Evolutionary conservation across 2,113 vertebrate genomes (phyloP).

Genomic region (Dissostichus mawsoni): DNA sequence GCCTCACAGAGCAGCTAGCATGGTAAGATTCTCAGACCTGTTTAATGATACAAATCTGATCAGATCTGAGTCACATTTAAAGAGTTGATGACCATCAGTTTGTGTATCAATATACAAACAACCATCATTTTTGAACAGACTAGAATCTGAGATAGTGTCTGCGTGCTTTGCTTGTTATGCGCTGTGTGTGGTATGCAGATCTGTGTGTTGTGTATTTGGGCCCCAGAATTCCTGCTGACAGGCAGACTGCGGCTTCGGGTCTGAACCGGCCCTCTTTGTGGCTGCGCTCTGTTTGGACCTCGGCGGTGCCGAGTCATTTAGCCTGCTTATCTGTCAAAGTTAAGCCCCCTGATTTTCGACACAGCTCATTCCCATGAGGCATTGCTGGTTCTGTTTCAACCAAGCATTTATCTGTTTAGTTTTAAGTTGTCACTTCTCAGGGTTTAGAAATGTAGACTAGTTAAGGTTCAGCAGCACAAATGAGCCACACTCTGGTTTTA

Average conservation of each 20-base stretch:
- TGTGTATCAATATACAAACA: neutral
- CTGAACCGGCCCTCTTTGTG: slow-evolving; percentile 67
- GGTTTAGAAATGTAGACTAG: neutral
- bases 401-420: slow-evolving; percentile 1
- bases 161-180: neutral
- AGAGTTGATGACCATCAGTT: neutral
- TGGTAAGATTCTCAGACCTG: neutral
- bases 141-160: neutral
- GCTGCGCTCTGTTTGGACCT: slow-evolving; percentile 66
- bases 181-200: slow-evolving; percentile 29
- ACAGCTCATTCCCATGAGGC: slow-evolving; percentile 11
- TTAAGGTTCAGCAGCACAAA: neutral
- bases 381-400: slow-evolving; percentile 1
- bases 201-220: slow-evolving; percentile 30
- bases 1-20: neutral
- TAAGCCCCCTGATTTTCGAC: slow-evolving; percentile 46
- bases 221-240: slow-evolving; percentile 77
- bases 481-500: no score
- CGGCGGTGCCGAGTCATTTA: slow-evolving; percentile 49
- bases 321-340: neutral
- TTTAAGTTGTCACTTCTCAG: neutral
- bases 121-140: neutral
- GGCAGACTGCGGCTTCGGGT: slow-evolving; percentile 58
- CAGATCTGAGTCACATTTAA: neutral
- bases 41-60: neutral